Evolutionary conservation across 2,797 vertebrate genomes (phyloP).

Genomic region (Syngnathus acus): DNA sequence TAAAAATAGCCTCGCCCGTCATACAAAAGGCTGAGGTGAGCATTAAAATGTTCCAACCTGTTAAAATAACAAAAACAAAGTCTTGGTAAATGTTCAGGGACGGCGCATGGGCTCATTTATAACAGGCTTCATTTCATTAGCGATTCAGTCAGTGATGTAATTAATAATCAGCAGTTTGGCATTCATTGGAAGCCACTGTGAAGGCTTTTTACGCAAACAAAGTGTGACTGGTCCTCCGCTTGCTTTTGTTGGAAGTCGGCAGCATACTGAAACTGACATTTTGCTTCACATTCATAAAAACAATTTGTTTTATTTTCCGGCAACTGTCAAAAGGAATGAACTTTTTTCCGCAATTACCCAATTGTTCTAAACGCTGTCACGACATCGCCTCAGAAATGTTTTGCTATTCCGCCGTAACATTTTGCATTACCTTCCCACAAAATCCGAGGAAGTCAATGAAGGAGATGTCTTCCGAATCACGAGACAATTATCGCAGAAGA

Average conservation of each 20-base stretch:
- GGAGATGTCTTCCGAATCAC: neutral
- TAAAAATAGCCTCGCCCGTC: neutral
- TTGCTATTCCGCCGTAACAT: no score
- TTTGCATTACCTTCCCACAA: no score
- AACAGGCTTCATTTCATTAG: conserved; percentile 5
- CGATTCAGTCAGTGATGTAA: conserved; percentile 1
- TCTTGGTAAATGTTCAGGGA: conserved; percentile 4
- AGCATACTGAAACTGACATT: neutral
- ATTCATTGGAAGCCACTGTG: conserved; percentile 3
- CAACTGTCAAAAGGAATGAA: neutral
- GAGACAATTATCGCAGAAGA: conserved; percentile 10
- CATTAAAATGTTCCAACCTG: neutral
- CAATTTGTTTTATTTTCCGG: neutral
- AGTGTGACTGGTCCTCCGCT: neutral
- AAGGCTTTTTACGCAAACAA: conserved; percentile 1
- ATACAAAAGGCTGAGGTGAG: conserved; percentile 1
- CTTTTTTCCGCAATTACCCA: neutral
- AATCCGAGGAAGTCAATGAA: neutral
- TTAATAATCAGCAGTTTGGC: conserved; percentile 2
- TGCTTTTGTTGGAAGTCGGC: neutral
- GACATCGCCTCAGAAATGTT: no score
- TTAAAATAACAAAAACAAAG: conserved; percentile 3
- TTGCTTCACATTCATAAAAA: neutral
- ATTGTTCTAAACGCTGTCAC: neutral
- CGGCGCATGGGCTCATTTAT: neutral